Conservation (phyloP, 1,140 invertebrate genomes). For the Brachionus koreanus region DNA sequence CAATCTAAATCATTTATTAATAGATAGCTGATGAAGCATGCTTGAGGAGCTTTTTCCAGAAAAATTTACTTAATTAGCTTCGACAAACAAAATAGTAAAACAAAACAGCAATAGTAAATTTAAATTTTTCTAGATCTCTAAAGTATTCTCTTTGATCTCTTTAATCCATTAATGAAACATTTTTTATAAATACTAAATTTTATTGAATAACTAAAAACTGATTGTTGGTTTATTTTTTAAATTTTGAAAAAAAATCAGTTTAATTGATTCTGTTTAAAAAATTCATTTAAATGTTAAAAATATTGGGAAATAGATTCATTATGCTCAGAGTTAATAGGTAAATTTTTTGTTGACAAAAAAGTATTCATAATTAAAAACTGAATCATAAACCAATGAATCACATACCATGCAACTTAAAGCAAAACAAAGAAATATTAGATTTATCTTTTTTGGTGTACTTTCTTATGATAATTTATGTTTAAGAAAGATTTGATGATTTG, state of each 20-base stretch:
- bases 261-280: not conserved
- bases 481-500: not conserved
- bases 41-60: not conserved
- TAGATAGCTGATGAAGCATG: not conserved
- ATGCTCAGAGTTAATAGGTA: not conserved
- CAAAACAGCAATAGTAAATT: not conserved
- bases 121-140: not conserved
- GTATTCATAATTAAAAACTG: not conserved
- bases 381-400: not conserved
- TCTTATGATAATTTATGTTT: not conserved
- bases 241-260: not conserved
- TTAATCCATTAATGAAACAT: not conserved
- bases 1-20: not conserved
- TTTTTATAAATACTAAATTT: too few relatives aligned
- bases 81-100: not conserved
- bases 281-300: not conserved
- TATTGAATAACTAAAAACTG: too few relatives aligned
- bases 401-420: not conserved
- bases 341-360: not conserved
- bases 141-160: not conserved
- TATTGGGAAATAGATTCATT: not conserved
- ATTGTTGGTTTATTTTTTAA: not conserved
- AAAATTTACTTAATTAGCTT: not conserved
- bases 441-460: not conserved
- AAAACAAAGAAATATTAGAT: not conserved